A percentile compares a stretch with the other conserved stretches of the same genome.
phyloP scores from a whole-genome alignment of 1,140 invertebrate species.

The Drosophila insularis region DNA sequence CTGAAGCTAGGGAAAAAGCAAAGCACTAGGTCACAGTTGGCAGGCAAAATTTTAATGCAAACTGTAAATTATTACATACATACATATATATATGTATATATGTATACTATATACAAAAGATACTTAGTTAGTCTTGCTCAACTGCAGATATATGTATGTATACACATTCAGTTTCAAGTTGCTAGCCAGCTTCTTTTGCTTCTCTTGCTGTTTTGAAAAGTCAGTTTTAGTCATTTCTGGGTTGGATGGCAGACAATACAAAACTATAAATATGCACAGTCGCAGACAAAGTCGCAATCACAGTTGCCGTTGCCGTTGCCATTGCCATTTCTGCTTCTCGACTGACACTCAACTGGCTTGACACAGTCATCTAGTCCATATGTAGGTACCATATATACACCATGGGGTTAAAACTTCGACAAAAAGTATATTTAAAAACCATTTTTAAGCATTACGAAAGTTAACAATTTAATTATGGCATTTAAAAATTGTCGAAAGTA shows the following conservation, averaged over 20 bases:
- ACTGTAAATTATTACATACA: constrained; percentile 60
- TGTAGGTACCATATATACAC: neutral
- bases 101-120: too few species aligned
- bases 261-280: constrained; percentile 73
- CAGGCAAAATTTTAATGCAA: constrained; percentile 43
- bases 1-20: constrained; percentile 1
- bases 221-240: constrained; percentile 52
- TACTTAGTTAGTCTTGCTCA: constrained; percentile 27
- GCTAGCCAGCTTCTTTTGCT: neutral
- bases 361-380: constrained; percentile 8
- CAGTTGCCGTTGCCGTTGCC: constrained; percentile 36
- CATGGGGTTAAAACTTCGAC: too few species aligned
- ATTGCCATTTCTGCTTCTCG: neutral
- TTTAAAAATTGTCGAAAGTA: too few species aligned
- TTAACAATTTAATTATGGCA: too few species aligned
- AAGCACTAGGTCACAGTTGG: constrained; percentile 24
- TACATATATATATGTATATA: neutral
- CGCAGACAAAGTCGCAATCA: constrained; percentile 46
- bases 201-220: constrained; percentile 18
- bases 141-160: constrained; percentile 11
- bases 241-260: constrained; percentile 65
- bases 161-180: neutral
- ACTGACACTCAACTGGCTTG: constrained; percentile 47
- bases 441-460: too few species aligned
- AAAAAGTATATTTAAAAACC: too few species aligned